Conservation (phyloP, 2,113 vertebrate species). For the Chionis minor region DNA sequence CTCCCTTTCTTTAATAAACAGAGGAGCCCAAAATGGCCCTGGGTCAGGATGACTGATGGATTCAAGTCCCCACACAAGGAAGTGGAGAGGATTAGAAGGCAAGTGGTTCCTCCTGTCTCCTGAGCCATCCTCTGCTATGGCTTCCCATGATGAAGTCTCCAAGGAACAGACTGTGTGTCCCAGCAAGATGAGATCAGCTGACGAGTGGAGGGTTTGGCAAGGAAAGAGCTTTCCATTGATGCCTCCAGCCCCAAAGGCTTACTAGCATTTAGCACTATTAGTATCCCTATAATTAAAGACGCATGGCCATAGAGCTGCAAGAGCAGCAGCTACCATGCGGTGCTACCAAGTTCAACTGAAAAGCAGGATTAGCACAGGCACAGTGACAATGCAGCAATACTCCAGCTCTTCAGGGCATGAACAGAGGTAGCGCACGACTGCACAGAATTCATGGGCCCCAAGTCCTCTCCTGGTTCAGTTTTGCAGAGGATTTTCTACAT, state of each 20-base stretch:
- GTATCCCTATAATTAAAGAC: not conserved
- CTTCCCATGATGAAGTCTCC: not conserved
- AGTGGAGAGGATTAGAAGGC: not conserved
- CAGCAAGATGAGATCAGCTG: not conserved
- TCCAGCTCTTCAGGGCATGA: not conserved
- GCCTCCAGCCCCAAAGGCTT: not conserved
- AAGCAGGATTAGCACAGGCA: not conserved
- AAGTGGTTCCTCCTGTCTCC: not conserved
- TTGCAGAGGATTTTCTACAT: not conserved
- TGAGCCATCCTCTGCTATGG: not conserved
- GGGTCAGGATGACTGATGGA: not conserved
- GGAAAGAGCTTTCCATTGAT: not conserved
- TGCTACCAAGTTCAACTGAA: not conserved
- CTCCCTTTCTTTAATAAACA: not conserved
- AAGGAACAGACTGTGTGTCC: not conserved
- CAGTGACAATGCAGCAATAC: not conserved
- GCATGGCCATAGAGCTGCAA: not conserved
- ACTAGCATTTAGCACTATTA: not conserved
- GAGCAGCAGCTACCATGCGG: not conserved
- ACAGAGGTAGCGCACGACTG: not conserved
- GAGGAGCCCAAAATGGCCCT: not conserved
- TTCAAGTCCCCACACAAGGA: rapidly evolving
- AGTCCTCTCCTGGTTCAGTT: not conserved
- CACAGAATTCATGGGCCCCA: not conserved
- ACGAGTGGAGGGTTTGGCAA: not conserved